Conservation (phyloP, 2,113 vertebrate species). For the Percopsis transmontana region DNA sequence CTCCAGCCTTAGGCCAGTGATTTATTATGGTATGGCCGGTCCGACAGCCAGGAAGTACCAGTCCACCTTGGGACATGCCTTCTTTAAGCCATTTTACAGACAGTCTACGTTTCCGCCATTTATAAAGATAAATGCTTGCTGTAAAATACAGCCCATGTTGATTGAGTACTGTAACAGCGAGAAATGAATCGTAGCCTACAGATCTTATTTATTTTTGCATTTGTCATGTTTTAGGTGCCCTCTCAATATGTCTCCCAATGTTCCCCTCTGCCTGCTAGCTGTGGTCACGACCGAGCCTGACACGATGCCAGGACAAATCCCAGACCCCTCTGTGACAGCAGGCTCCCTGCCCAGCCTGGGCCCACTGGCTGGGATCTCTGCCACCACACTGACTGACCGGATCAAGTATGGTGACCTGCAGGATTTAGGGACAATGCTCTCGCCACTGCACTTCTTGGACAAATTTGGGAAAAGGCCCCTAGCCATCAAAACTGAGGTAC, state of each 20-base stretch:
- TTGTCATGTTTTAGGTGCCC: slow-evolving; percentile 1
- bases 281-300: slow-evolving; percentile 78
- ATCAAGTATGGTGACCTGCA: slow-evolving; percentile 89
- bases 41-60: slow-evolving; percentile 16
- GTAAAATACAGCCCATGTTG: not conserved
- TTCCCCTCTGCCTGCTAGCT: slow-evolving; percentile 60
- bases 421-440: slow-evolving; percentile 89
- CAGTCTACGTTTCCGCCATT: slow-evolving; percentile 11
- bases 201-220: not conserved
- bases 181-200: not conserved
- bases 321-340: slow-evolving; percentile 90
- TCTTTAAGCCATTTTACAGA: slow-evolving; percentile 6
- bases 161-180: slow-evolving; percentile 1
- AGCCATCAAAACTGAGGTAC: slow-evolving; percentile 90
- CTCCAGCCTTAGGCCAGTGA: slow-evolving; percentile 35
- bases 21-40: slow-evolving; percentile 36
- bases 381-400: slow-evolving; percentile 88
- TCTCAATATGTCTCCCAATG: slow-evolving; percentile 37
- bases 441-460: slow-evolving; percentile 91
- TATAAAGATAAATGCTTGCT: not conserved
- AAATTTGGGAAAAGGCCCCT: slow-evolving; percentile 88
- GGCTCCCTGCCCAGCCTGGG: slow-evolving; percentile 91
- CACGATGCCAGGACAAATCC: slow-evolving; percentile 97
- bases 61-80: slow-evolving; percentile 29
- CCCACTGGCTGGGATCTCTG: slow-evolving; percentile 86